Percentiles rank a stretch among this genome's conserved stretches.
Evolutionary conservation across 1,140 invertebrate species (phyloP).

Genomic region (Temnothorax longispinosus): DNA sequence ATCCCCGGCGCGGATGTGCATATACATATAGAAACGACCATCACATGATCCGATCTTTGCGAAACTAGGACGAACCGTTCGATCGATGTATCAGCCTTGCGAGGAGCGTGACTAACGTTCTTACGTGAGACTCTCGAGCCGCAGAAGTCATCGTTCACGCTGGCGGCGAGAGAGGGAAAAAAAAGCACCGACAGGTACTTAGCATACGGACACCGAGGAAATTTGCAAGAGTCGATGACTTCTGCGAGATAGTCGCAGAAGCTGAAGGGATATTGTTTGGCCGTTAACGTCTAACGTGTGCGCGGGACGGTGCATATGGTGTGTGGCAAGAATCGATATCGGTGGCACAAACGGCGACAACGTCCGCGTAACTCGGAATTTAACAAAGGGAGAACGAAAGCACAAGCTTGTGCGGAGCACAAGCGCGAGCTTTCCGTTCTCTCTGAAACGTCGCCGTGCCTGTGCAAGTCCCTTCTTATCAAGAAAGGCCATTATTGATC

Average conservation of each 20-base stretch:
- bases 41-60: slow-evolving; percentile 56
- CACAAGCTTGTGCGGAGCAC: not conserved
- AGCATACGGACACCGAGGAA: slow-evolving; percentile 34
- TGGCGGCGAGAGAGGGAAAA: not conserved
- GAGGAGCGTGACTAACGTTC: slow-evolving; percentile 54
- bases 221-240: slow-evolving; percentile 45
- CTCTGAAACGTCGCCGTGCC: not conserved
- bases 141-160: slow-evolving; percentile 51
- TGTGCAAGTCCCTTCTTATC: slow-evolving; percentile 19
- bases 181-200: slow-evolving; percentile 15
- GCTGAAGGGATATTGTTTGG: slow-evolving; percentile 28
- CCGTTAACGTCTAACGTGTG: slow-evolving; percentile 13
- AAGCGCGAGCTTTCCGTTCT: not conserved
- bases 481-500: slow-evolving; percentile 38
- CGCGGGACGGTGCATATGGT: not conserved
- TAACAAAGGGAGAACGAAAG: slow-evolving; percentile 29
- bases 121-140: slow-evolving; percentile 48
- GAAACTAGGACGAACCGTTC: slow-evolving; percentile 51
- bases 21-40: slow-evolving; percentile 4
- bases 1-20: not conserved
- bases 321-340: slow-evolving; percentile 31
- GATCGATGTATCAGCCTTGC: slow-evolving; percentile 53
- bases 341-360: not conserved
- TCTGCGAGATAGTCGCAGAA: not conserved
- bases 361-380: slow-evolving; percentile 4